A percentile compares a stretch with the other conserved stretches of the same genome.
Conservation (phyloP, 2,113 vertebrate genomes). For the Corydoras maculifer region DNA sequence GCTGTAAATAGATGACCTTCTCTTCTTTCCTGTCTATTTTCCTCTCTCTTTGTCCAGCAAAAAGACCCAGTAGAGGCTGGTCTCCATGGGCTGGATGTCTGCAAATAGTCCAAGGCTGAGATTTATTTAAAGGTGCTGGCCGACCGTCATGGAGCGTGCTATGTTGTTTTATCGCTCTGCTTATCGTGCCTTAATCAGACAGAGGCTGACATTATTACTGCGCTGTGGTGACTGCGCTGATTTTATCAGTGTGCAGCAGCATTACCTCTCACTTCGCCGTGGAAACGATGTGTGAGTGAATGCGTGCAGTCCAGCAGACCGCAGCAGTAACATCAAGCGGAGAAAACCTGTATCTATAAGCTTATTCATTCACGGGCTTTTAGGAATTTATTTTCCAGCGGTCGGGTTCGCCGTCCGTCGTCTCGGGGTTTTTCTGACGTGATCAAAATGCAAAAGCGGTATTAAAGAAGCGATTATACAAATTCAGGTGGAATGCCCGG, state of each 20-base stretch:
- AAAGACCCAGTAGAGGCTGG: not conserved
- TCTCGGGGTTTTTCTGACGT: not conserved
- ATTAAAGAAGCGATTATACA: not conserved
- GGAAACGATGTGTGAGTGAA: conserved; percentile 1
- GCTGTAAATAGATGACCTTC: conserved; percentile 47
- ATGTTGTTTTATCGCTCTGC: conserved; percentile 15
- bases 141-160: conserved; percentile 1
- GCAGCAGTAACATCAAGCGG: not conserved
- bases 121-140: conserved; percentile 25
- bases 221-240: conserved; percentile 21
- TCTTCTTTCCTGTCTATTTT: conserved; percentile 5
- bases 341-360: not conserved
- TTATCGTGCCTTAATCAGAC: conserved; percentile 25
- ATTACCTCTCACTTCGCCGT: not conserved
- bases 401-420: not conserved
- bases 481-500: conserved; percentile 4
- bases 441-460: not conserved
- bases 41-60: conserved; percentile 12
- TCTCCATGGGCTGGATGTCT: conserved; percentile 7
- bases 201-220: conserved; percentile 3
- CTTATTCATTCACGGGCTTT: not conserved
- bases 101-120: conserved; percentile 19
- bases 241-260: conserved; percentile 26
- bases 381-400: not conserved
- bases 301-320: not conserved